phyloP scores from a whole-genome alignment of 1,140 invertebrate genomes.

The Ephestia elutella region DNA sequence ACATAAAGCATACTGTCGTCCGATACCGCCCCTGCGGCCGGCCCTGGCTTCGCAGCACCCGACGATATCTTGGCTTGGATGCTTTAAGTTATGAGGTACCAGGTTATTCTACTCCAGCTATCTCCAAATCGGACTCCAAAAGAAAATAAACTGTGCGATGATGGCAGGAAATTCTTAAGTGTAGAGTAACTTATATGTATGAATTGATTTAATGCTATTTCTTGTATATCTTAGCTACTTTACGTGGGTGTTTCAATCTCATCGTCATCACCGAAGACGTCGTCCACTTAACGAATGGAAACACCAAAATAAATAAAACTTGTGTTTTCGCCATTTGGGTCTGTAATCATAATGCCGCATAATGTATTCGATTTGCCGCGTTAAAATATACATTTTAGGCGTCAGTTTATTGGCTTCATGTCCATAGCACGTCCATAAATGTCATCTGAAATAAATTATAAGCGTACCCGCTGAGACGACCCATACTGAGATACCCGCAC shows the following conservation, averaged over 20 bases:
- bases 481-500: slow-evolving; percentile 17
- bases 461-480: slow-evolving; percentile 17
- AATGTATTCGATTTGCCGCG: slow-evolving; percentile 34
- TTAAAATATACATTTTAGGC: slow-evolving; percentile 41
- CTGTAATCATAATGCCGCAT: slow-evolving; percentile 9
- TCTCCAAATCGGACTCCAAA: too few species aligned
- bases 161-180: too few species aligned
- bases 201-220: too few species aligned
- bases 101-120: too few species aligned
- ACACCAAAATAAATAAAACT: slow-evolving; percentile 21
- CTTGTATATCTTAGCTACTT: too few species aligned
- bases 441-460: slow-evolving; percentile 57
- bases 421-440: slow-evolving; percentile 58
- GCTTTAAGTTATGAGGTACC: slow-evolving; percentile 15
- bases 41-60: slow-evolving; percentile 13
- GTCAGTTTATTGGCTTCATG: slow-evolving; percentile 44
- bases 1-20: slow-evolving; percentile 53
- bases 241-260: neutral
- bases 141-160: too few species aligned
- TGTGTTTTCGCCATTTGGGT: slow-evolving; percentile 25
- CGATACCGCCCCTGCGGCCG: slow-evolving; percentile 31
- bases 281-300: neutral
- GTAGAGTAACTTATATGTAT: too few species aligned
- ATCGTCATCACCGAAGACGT: too few species aligned
- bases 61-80: slow-evolving; percentile 15